These are phyloP conservation scores for Phalangium opilio DNA, from an alignment of 2,888 invertebrate genomes.

Conservation along the genomic window DNA sequence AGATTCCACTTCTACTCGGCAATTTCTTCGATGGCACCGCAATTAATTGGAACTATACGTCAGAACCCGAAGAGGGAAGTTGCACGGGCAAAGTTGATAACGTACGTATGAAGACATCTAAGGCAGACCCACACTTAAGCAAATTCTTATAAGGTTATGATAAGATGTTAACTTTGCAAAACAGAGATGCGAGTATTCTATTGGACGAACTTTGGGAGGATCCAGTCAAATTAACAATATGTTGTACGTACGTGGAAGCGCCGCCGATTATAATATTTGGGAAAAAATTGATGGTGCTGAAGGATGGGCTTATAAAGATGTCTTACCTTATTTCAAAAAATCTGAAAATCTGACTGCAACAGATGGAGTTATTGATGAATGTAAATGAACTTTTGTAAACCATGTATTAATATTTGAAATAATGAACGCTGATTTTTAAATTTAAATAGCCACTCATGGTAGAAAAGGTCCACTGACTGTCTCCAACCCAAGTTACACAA, in stretches of 20 bases:
- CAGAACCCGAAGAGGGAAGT: slow-evolving; percentile 49
- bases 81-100: slow-evolving; percentile 8
- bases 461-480: slow-evolving; percentile 21
- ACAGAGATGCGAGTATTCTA: too few relatives aligned
- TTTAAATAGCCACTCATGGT: slow-evolving; percentile 20
- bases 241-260: slow-evolving; percentile 82
- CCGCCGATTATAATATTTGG: slow-evolving; percentile 77
- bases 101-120: too few relatives aligned
- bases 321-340: slow-evolving; percentile 58
- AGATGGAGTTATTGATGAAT: too few relatives aligned
- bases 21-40: slow-evolving; percentile 19
- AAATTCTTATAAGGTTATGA: too few relatives aligned
- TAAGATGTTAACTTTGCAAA: too few relatives aligned
- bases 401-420: too few relatives aligned
- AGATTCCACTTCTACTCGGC: slow-evolving; percentile 19
- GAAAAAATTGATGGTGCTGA: slow-evolving; percentile 57
- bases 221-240: slow-evolving; percentile 87
- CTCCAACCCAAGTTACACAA: slow-evolving; percentile 16
- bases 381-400: too few relatives aligned
- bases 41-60: slow-evolving; percentile 82
- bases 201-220: slow-evolving; percentile 49
- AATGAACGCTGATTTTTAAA: too few relatives aligned
- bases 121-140: too few relatives aligned
- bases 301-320: slow-evolving; percentile 73
- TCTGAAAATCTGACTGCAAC: slow-evolving; percentile 25